Evolutionary conservation across 2,113 vertebrate genomes (phyloP), one percentile per base, ranked within the genome.

Genomic region (Brachyhypopomus gauderio): DNA sequence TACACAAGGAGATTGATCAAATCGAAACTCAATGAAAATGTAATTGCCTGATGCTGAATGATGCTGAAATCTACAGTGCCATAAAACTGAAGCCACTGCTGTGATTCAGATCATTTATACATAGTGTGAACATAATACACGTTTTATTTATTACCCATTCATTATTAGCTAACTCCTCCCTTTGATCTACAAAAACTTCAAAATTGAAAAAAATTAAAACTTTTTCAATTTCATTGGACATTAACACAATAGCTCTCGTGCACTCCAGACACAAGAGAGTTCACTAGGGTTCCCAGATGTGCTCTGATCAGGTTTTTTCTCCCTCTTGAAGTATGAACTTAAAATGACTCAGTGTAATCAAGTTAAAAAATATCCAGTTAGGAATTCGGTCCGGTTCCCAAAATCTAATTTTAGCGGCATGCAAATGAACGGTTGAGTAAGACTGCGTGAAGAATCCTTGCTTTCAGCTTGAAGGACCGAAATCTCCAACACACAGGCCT

Each of bases 291-390:
- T 90, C 56, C 67, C 70, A 27, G 6, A 25, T 19, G 90, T 85
- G 83, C 87, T 87, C 59, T 19, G 67, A 36, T 59, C 23, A 14
- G 12, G 9, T 52, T 70, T 38, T 71, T 62, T 67, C 88, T 91
- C 88, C 88, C 87, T 89, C 90, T 92, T 91, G 89, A 89, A 88
- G 87, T 89, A 30, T 77, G 85, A 92, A 85, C 88, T 93, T 91
- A 90, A 91, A 92, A 93, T 87, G 88, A 89, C 89, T 93, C 88
- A 90, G 90, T 89, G 90, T 93, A 92, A 93, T 93, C 92, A 92
- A 92, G 91, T 91, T 87, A 93, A 91, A 89, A 91, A 90, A 92
- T 91, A 92, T 91, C 90, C 91, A 90, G 87, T 91, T 89, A 91
- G 90, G 90, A 91, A 91, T 93, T 91, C 90, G 88, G 90, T 92